phyloP scores from a whole-genome alignment of 1,140 invertebrate genomes.

The Leptopilina boulardi region DNA sequence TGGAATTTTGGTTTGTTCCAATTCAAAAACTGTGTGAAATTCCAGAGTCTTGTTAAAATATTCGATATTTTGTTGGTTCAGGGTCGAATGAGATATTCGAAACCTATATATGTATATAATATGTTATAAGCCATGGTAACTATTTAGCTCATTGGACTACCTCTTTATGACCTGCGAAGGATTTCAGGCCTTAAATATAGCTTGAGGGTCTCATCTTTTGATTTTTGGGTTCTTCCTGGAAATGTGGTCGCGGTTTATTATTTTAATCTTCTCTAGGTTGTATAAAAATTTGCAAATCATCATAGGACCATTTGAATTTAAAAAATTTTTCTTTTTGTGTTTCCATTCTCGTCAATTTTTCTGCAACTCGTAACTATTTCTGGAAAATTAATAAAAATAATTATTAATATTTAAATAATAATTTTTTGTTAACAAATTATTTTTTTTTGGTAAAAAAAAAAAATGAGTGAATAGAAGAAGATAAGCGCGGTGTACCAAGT shows the following conservation, averaged over 20 bases:
- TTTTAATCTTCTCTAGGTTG: not conserved
- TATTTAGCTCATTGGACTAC: slow-evolving; percentile 13
- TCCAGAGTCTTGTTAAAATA: not conserved
- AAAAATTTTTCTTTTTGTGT: not conserved
- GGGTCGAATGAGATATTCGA: no score
- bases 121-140: not conserved
- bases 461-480: not conserved
- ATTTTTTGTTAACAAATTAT: not conserved
- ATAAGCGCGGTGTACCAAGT: not conserved
- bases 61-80: not conserved
- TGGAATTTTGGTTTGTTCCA: not conserved
- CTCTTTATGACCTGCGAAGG: slow-evolving; percentile 51
- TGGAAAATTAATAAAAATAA: no score
- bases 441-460: not conserved
- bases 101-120: not conserved
- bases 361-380: no score
- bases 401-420: not conserved
- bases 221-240: not conserved
- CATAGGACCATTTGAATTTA: not conserved
- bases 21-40: not conserved
- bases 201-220: slow-evolving; percentile 40
- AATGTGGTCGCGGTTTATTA: not conserved
- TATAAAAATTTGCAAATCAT: slow-evolving; percentile 9
- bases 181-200: slow-evolving; percentile 49
- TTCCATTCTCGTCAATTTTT: not conserved